These are phyloP conservation scores for Drosophila monieri DNA, from an alignment of 2,888 invertebrate species.

Conservation along the genomic window DNA sequence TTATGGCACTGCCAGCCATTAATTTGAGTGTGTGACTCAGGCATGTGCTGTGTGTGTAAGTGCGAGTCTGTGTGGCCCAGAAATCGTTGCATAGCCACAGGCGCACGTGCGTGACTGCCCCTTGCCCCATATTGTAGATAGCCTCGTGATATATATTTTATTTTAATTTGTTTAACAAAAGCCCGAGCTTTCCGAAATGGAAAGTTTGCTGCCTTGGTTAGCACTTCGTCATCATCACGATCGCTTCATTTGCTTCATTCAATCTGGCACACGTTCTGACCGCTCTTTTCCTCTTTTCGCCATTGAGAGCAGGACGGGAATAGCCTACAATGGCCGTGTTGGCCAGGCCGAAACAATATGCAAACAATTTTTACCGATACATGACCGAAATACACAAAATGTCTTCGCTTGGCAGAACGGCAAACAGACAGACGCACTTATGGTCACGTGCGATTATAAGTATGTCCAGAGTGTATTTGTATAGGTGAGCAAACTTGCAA, in stretches of 20 bases:
- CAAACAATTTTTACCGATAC: constrained; percentile 79
- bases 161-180: constrained; percentile 75
- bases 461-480: constrained; percentile 19
- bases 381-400: constrained; percentile 76
- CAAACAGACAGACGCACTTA: constrained; percentile 58
- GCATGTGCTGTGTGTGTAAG: neutral
- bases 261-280: constrained; percentile 71
- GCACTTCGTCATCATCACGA: constrained; percentile 57
- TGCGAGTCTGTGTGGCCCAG: constrained; percentile 7
- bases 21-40: constrained; percentile 59
- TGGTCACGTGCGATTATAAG: constrained; percentile 72
- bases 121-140: neutral
- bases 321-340: constrained; percentile 41
- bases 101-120: constrained; percentile 74
- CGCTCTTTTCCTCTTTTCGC: neutral
- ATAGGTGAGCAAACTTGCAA: constrained; percentile 5
- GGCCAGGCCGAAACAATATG: constrained; percentile 76
- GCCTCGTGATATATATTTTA: constrained; percentile 58
- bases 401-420: constrained; percentile 9
- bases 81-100: constrained; percentile 75
- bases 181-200: constrained; percentile 45
- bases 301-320: constrained; percentile 12
- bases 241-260: constrained; percentile 78
- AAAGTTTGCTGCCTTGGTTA: constrained; percentile 47
- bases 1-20: constrained; percentile 74